Conservation (phyloP, 2,113 vertebrate genomes). For the Numida meleagris region DNA sequence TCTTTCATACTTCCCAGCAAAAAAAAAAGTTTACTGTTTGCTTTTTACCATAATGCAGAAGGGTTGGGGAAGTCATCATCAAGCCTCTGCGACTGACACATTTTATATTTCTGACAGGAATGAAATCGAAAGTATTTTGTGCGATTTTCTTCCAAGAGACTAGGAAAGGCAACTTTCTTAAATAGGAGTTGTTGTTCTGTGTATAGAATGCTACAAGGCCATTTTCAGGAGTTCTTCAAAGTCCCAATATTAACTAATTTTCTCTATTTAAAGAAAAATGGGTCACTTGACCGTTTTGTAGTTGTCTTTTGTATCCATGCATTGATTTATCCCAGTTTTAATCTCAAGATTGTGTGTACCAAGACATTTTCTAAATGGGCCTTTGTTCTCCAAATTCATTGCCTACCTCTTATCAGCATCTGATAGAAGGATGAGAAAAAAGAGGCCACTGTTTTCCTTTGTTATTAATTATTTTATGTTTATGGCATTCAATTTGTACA, state of each 20-base stretch:
- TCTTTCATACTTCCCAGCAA: neutral
- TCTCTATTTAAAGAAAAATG: neutral
- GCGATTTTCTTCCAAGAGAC: neutral
- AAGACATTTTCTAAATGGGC: neutral
- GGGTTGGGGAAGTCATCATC: fast-evolving
- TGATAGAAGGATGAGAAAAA: neutral
- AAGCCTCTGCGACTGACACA: neutral
- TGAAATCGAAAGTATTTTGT: neutral
- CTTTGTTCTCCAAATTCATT: constrained; percentile 21
- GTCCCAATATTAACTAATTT: neutral
- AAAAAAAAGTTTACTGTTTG: neutral
- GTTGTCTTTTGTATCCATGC: neutral
- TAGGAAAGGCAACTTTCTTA: neutral
- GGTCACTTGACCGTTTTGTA: neutral
- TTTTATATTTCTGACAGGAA: neutral
- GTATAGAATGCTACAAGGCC: neutral
- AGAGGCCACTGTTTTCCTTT: neutral
- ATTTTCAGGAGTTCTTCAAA: neutral
- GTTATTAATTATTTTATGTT: neutral
- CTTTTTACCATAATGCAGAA: neutral
- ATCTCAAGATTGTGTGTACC: neutral
- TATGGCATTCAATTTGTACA: neutral
- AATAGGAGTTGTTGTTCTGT: neutral
- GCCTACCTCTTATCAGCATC: neutral
- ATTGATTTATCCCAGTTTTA: neutral